phyloP scores from a whole-genome alignment of 2,113 vertebrate genomes.

The Trinectes maculatus region DNA sequence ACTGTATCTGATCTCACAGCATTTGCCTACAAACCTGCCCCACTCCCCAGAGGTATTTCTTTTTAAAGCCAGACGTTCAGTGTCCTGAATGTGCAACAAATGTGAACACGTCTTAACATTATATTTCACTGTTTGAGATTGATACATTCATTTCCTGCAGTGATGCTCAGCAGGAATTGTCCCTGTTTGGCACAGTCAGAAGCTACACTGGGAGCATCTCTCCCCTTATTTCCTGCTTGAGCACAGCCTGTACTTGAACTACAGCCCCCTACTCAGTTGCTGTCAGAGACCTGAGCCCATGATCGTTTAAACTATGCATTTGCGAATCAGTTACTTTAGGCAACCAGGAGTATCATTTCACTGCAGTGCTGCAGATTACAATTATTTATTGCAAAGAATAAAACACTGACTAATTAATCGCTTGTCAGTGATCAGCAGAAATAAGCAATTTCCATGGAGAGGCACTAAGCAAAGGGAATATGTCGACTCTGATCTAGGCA shows the following conservation, averaged over 20 bases:
- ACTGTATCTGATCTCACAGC: conserved; percentile 22
- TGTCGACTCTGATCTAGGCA: conserved; percentile 36
- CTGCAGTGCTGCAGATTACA: conserved; percentile 25
- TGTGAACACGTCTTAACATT: conserved; percentile 34
- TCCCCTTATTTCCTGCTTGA: conserved; percentile 16
- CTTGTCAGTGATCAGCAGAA: conserved; percentile 7
- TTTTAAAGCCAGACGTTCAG: conserved; percentile 62
- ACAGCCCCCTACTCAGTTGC: conserved; percentile 27
- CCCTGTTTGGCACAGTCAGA: conserved; percentile 42
- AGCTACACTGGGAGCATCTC: conserved; percentile 8
- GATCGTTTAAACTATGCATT: conserved; percentile 7
- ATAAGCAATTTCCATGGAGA: conserved; percentile 29
- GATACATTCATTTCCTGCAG: conserved; percentile 47
- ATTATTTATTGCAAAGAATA: conserved; percentile 45
- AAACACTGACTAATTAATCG: conserved; percentile 20
- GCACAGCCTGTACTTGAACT: conserved; percentile 18
- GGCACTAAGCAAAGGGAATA: conserved; percentile 22
- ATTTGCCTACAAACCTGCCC: conserved; percentile 12
- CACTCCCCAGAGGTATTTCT: conserved; percentile 60
- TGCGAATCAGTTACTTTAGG: conserved; percentile 20
- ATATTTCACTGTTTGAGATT: conserved; percentile 31
- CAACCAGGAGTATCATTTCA: conserved; percentile 19
- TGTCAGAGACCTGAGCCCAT: conserved; percentile 6
- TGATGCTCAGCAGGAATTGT: conserved; percentile 24
- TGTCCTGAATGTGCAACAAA: conserved; percentile 45